phyloP scores from a whole-genome alignment of 2,888 invertebrate genomes.

The Hyposoter didymator region DNA sequence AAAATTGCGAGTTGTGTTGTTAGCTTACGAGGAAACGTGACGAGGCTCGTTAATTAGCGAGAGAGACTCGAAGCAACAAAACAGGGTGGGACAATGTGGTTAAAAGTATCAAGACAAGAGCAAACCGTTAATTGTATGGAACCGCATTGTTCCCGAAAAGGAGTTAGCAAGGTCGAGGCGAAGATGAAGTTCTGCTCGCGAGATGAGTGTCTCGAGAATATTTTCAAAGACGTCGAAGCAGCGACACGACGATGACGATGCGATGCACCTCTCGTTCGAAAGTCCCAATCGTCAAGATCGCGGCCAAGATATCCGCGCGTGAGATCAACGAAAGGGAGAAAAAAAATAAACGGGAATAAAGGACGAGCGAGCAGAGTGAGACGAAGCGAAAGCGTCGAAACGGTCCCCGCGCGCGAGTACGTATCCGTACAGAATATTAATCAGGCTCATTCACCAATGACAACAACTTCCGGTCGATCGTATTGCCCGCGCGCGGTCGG shows the following conservation, averaged over 20 bases:
- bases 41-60: conserved; percentile 63
- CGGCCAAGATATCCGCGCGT: conserved; percentile 3
- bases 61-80: conserved; percentile 51
- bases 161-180: conserved; percentile 66
- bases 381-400: conserved; percentile 33
- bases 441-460: conserved; percentile 16
- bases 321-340: neutral
- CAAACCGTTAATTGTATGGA: conserved; percentile 68
- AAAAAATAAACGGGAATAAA: neutral
- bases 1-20: neutral
- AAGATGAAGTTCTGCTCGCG: conserved; percentile 49
- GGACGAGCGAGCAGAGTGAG: neutral
- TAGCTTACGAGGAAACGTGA: conserved; percentile 53
- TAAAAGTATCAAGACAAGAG: conserved; percentile 31
- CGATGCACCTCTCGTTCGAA: conserved; percentile 21
- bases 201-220: conserved; percentile 7
- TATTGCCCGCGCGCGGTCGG: conserved; percentile 38
- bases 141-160: conserved; percentile 69
- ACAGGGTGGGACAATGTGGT: conserved; percentile 28
- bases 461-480: conserved; percentile 17
- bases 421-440: conserved; percentile 54
- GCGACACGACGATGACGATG: conserved; percentile 17
- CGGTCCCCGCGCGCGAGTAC: conserved; percentile 12
- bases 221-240: neutral
- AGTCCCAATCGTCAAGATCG: conserved; percentile 20